These are phyloP conservation scores for Gobio gobio DNA, from an alignment of 2,113 vertebrate genomes.

Conservation along the genomic window DNA sequence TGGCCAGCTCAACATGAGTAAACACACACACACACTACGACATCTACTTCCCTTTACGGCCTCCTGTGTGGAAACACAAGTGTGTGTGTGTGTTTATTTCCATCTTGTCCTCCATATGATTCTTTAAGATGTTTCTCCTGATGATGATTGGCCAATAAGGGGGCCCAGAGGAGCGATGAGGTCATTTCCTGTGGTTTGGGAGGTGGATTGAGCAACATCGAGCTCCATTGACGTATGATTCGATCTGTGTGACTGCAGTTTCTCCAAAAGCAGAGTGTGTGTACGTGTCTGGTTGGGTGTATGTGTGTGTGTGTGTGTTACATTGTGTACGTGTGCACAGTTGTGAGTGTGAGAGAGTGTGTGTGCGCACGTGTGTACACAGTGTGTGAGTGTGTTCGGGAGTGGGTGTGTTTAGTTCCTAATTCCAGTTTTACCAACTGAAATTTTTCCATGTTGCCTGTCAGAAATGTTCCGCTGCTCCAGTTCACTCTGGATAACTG, in stretches of 20 bases:
- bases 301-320: constrained; percentile 14
- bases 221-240: constrained; percentile 69
- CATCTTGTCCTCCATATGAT: constrained; percentile 32
- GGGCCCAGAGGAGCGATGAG: constrained; percentile 49
- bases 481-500: neutral
- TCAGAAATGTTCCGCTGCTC: neutral
- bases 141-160: constrained; percentile 46
- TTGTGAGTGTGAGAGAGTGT: neutral
- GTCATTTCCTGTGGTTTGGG: constrained; percentile 72
- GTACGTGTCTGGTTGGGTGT: constrained; percentile 35
- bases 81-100: constrained; percentile 38
- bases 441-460: neutral
- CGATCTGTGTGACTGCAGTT: constrained; percentile 67
- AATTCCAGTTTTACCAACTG: neutral
- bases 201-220: constrained; percentile 67
- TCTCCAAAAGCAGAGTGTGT: constrained; percentile 57
- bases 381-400: neutral
- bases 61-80: constrained; percentile 56
- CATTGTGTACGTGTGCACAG: constrained; percentile 19
- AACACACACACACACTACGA: constrained; percentile 1
- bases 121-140: constrained; percentile 31
- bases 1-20: constrained; percentile 57
- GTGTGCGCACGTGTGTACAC: constrained; percentile 27
- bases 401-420: neutral
- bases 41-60: constrained; percentile 46